Evolutionary conservation across 2,888 invertebrate genomes (phyloP), one percentile per base, ranked within the genome.

Genomic region (Schizaphis graminum): DNA sequence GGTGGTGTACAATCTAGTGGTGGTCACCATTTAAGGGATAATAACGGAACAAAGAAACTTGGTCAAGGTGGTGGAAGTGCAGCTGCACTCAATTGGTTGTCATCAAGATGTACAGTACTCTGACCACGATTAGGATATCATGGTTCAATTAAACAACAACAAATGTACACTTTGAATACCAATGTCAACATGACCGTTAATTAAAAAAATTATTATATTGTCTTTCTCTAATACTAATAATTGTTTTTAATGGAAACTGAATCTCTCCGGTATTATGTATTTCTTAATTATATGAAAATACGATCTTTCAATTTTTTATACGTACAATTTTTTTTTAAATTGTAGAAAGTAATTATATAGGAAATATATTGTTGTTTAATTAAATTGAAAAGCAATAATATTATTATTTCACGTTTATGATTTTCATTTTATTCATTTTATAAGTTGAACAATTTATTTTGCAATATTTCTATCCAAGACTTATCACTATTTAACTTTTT

Each of bases 1-100:
- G 97, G 97, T 95, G 98, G 98, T 95, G 98, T 98, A 96, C 98
- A 98, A 96, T 96, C 92, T 28, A 49, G 41, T 4, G 44, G 91
- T 44, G 57, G 87, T 53, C 92, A 92, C 26, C 87, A 92, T 92
- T 88, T 88, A 88, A 49, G 92, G 61, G 92, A 92, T 28, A 92
- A 92, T 41, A 87, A 91, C 35, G 91, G 85, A 35, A 41, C 88
- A 35, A 92, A 53, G 13, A 92, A 92, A 88, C 92, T 92, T 67
- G 92, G 92, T 28, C 88, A 35, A 61, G 92, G 92, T 67, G 87
- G 92, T 49, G 53, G 47, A 5, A 92, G 88, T 67, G 49, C 49
- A 5, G 87, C 67, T n/a, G 92, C 92, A 21, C 35, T 92, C 16
- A 92, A 92, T 88, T 92, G 92, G 92, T 77, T 92, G 47, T 88